Base-by-base conservation (phyloP, 92 coral and sea anemone species). In the Epizoanthus scotinus region DNA sequence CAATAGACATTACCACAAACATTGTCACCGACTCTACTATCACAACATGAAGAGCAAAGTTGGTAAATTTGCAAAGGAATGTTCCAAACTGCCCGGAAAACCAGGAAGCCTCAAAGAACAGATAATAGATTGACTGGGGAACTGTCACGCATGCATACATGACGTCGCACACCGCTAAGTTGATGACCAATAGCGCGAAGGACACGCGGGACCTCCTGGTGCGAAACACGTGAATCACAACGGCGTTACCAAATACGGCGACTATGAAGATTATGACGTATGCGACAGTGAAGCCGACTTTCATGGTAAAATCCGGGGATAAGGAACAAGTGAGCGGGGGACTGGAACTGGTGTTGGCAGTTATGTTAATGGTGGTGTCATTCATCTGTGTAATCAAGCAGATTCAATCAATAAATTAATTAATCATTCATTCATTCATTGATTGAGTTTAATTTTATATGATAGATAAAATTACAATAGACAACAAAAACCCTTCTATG, bases 81-180 rank as follows among this genome's bases (percentile, higher is more conserved):
- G 10, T 53, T 38, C 81, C 81, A 75, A 75, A 75, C 3, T 21
- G 68, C 12, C 81, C 81, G 20, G 81, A 75, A 36, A 75, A 75
- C 81, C 81, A 75, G n/a, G 40, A 10, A 34, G 12, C 1, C 18
- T 8, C 67, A 24, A 19, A 59, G 44, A 75, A 75, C 54, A 75
- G 25, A 58, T 21, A 36, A 27, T 58, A 47, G 5, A 75, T 75
- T 2, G 81, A 31, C 17, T 75, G 67, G 13, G 81, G 56, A 53
- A 59, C 81, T 12, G 61, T 58, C 6, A 59, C 68, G 57, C 81
- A 75, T 34, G 81, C 56, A 55, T 75, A 59, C 24, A 75, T 14
- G 20, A 75, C 20, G 81, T 75, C 81, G 42, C 81, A 75, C 25
- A 68, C 67, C n/a, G 81, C 81, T 53, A 75, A 22, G 36, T 75